Evolutionary conservation across 1,140 invertebrate species (phyloP), one percentile per base, ranked within the genome.

Genomic region (Parasteatoda tepidariorum): DNA sequence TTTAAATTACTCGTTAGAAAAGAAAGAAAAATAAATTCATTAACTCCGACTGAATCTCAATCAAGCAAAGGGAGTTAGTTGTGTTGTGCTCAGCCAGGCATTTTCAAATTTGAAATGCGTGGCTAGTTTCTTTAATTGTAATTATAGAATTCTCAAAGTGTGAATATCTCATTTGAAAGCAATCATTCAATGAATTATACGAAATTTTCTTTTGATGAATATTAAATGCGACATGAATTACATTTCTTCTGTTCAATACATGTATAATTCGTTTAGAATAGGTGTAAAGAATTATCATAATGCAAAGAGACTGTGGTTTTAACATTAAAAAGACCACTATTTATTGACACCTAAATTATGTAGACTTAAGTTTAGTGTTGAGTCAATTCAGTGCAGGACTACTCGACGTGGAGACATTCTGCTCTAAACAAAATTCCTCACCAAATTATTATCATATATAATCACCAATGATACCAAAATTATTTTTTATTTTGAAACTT

Each of bases 121-220:
- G 41, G 41, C 7, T 24, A 48, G 41, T 79, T 79, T 57, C 64
- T 79, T 79, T 24, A 79, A 68, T 57, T 33, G 64, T 30, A 79
- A 79, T 79, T 79, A 79, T 31, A 26, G 30, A 67, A 68, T 79
- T 68, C 41, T 18, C 9, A 22, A 41, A 18, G 31, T 11, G 34
- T 22, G 33, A 64, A 67, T 33, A 54, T 67, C 76, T 28, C 62
- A 68, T 79, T 54, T 48, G 61, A 66, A 24, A 78, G 15, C 31
- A n/a, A 26, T 78, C 64, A 78, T 78, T 54, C 48, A 78, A 78
- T 78, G 74, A 78, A 66, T 74, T 74, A 74, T 31, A 9, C 24
- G 5, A 22, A 61, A 26, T 9, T 18, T 61, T 74, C 55, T 61
- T 74, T 11, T 30, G 7, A 6, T 74, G 61, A 61, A 30, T 78